Conservation (phyloP, 2,888 invertebrate species). For the Serrognathus titanus region DNA sequence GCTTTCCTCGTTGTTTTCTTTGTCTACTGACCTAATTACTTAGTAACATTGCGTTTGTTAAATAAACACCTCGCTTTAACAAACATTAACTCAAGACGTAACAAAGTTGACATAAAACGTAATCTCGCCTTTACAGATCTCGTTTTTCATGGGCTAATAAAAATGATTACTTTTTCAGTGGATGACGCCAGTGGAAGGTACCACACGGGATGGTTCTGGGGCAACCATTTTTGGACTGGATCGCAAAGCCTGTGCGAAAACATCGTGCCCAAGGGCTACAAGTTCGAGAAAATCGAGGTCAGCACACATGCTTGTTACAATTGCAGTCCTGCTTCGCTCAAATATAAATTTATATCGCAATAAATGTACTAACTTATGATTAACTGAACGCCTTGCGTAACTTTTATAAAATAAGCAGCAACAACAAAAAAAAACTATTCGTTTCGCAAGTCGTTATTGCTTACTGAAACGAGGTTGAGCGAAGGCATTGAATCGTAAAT, state of each 20-base stretch:
- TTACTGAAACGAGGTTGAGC: no score
- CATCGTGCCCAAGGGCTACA: slow-evolving; percentile 50
- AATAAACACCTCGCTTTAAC: background rate
- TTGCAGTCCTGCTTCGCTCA: no score
- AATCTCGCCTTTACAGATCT: background rate
- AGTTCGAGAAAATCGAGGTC: no score
- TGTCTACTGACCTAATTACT: background rate
- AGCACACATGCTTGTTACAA: no score
- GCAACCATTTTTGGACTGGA: slow-evolving; percentile 79
- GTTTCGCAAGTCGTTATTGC: no score
- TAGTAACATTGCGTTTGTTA: background rate
- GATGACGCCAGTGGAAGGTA: slow-evolving; percentile 73
- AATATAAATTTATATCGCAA: no score
- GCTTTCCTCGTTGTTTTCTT: background rate
- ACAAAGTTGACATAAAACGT: background rate
- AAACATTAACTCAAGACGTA: no score
- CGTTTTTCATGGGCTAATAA: background rate
- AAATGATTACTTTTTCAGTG: slow-evolving; percentile 50
- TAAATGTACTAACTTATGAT: no score
- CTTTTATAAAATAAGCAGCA: no score
- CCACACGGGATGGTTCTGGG: slow-evolving; percentile 77
- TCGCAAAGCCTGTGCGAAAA: slow-evolving; percentile 69
- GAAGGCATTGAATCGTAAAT: no score
- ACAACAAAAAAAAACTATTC: no score
- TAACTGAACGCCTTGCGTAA: no score